Evolutionary conservation across 2,113 vertebrate genomes (phyloP), one percentile per base, ranked within the genome.

Genomic region (Etia nguti): DNA sequence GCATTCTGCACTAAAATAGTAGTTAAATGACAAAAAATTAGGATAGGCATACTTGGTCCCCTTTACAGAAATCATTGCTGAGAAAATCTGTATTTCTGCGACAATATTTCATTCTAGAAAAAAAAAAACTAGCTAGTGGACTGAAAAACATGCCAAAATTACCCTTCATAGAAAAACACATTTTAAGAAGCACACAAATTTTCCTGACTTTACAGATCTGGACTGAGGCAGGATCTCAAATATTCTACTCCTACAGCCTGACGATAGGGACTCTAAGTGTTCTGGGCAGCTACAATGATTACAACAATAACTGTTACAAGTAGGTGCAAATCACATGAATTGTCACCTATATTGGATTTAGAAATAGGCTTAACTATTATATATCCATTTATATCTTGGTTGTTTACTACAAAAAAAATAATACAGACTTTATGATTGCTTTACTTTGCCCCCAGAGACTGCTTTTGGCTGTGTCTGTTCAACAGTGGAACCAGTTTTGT

Each of bases 291-390:
- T 62, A 62, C 59, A 62, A 94, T 73, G 15, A 84, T 1, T 90
- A 92, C 87, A 92, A 92, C 57, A 96, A 95, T 90, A 95, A 96
- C 93, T 96, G 95, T 55, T 95, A 96, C 79, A 96, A 90, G 96
- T 96, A 70, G 68, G 68, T 48, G 18, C 15, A 34, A 34, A 29
- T 65, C n/a, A 43, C 43, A 82, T 15, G 6, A 48, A 36, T 11
- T 48, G 12, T 31, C 41, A 8, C 12, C 4, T 48, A 26, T 46
- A 46, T 16, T 48, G 11, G 46, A 13, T 1, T 31, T 22, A 48
- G 11, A 48, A 48, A 26, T 48, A 75, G 13, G 68, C 11, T 73
- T 24, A 73, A 46, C 8, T 18, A 26, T 16, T 24, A 46, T 73
- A 46, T 73, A 48, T 73, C 38, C 13, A 70, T 26, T 46, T 26